A percentile compares a stretch with the other conserved stretches of the same genome.
Conservation (phyloP, 64 coral and sea anemone species). For the Cladopsammia gracilis region DNA sequence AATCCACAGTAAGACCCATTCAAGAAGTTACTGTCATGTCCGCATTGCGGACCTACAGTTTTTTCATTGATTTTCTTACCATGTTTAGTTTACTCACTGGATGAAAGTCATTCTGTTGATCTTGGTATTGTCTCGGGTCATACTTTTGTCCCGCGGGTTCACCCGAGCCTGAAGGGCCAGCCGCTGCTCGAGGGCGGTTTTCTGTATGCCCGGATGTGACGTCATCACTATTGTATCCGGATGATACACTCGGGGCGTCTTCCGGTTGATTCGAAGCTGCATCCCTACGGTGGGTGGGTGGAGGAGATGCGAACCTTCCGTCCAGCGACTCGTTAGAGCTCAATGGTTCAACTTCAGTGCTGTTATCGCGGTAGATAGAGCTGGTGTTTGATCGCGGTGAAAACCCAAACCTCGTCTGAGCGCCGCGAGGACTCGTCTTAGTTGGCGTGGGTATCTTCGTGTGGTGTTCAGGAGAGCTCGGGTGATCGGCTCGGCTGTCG, state of each 20-base stretch:
- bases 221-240: slow-evolving; percentile 78
- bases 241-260: slow-evolving; percentile 75
- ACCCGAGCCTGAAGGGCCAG: slow-evolving; percentile 5
- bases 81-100: slow-evolving; percentile 33
- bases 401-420: slow-evolving; percentile 36
- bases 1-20: too few species aligned
- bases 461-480: slow-evolving; percentile 49
- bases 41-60: not conserved
- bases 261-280: slow-evolving; percentile 25
- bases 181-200: slow-evolving; percentile 2
- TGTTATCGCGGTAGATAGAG: slow-evolving; percentile 39
- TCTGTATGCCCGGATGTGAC: slow-evolving; percentile 30
- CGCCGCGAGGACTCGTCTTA: slow-evolving; percentile 23
- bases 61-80: not conserved
- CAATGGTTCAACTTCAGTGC: slow-evolving; percentile 28
- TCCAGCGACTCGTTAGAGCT: slow-evolving; percentile 59
- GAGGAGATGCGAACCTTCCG: slow-evolving; percentile 44
- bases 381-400: not conserved
- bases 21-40: not conserved
- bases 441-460: slow-evolving; percentile 35
- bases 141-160: slow-evolving; percentile 63
- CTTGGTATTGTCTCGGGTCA: slow-evolving; percentile 77
- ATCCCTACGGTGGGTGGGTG: not conserved
- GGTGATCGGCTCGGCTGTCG: slow-evolving; percentile 8
- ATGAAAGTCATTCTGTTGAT: slow-evolving; percentile 66